These are phyloP conservation scores for Austrolebias charrua DNA, from an alignment of 2,797 vertebrate species.

Conservation along the genomic window DNA sequence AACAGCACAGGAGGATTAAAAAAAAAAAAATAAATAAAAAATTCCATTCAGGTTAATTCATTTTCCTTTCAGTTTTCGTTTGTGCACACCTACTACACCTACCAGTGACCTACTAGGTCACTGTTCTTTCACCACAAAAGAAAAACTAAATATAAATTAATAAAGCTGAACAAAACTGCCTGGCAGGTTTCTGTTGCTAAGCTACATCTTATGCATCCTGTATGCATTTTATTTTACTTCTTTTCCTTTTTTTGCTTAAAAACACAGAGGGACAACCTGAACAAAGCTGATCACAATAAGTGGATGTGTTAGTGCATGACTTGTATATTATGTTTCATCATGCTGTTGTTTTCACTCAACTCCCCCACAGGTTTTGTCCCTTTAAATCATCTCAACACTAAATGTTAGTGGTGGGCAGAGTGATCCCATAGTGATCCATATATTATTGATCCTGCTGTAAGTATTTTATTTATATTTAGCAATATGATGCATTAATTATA, in stretches of 20 bases:
- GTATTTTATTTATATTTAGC: no score
- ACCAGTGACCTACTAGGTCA: background rate
- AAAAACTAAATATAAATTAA: conserved; percentile 49
- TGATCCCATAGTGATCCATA: no score
- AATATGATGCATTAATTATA: no score
- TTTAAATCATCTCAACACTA: background rate
- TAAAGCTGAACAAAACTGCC: conserved; percentile 50
- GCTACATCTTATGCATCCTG: conserved; percentile 62
- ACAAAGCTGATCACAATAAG: conserved; percentile 29
- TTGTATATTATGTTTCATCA: background rate
- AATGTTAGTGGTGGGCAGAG: background rate
- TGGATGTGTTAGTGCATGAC: background rate
- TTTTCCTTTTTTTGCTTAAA: conserved; percentile 11
- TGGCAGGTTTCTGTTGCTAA: conserved; percentile 69
- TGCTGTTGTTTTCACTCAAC: background rate
- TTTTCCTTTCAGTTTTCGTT: conserved; percentile 18
- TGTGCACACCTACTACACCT: background rate
- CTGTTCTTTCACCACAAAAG: conserved; percentile 28
- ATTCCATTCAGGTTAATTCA: background rate
- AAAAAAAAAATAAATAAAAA: no score
- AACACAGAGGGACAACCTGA: conserved; percentile 23
- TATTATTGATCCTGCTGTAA: no score
- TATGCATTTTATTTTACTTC: conserved; percentile 25
- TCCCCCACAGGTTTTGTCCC: background rate
- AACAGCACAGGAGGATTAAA: background rate